Base-by-base conservation (phyloP, 2,113 vertebrate species). In the Rhagologus leucostigma region DNA sequence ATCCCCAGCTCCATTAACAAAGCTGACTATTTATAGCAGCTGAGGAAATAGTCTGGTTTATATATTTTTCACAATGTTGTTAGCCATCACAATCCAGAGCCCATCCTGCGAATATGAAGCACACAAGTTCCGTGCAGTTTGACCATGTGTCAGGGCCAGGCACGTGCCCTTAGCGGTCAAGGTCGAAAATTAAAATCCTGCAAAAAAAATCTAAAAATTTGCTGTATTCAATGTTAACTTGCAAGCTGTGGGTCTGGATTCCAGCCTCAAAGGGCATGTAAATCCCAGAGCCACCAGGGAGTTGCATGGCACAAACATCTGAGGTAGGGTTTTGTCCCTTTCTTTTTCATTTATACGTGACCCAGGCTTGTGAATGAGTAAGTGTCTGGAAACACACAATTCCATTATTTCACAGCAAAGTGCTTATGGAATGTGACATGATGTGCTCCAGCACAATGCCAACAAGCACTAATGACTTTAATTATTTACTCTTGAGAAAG, bases 401-500 rank as follows among this genome's bases (percentile, higher is more conserved):
- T 93, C 59, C 42, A 23, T 47, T 74, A 74, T 83, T 88, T 81
- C 87, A 63, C 56, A 59, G 79, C 27, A 52, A 88, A 88, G 44
- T 6, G 21, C 55, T 90, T 71, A 88, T 23, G 76, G 76, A 92
- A 95, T 55, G 52, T 73, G 94, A 92, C 64, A 70, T 13, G 60
- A 77, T 52, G 82, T 15, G 30, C 27, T 20, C 29, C 29, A 90
- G 76, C 71, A 78, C 68, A 64, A 81, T 37, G 56, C 47, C 63
- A 75, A 73, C 30, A 39, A 84, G 56, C 33, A 47, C 33, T 86
- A 93, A 94, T 35, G 60, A 69, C 86, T 85, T 92, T 80, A 73
- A 83, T 94, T 88, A 95, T 86, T 95, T 79, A 81, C 60, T 94
- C 57, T 26, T 49, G 64, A 81, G 64, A 90, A 92, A 93, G 32